phyloP scores from a whole-genome alignment of 30 jellyfish, hydroid and myxozoan genomes.

The Pelagia noctiluca region DNA sequence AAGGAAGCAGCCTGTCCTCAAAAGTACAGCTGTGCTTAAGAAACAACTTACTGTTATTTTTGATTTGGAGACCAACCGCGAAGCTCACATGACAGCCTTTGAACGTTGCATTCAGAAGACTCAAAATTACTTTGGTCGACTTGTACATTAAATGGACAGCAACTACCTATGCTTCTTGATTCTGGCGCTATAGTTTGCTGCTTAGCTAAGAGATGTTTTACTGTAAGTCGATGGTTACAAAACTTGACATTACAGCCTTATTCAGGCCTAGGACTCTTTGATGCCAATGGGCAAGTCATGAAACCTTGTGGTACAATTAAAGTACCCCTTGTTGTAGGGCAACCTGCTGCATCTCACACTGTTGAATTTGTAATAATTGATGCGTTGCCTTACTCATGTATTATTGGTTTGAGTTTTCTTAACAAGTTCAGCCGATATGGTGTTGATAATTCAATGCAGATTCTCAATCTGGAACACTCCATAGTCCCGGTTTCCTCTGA shows the following conservation, averaged over 20 bases:
- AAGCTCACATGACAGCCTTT: not conserved
- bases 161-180: slow-evolving; percentile 38
- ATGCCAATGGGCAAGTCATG: not conserved
- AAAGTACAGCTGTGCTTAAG: not conserved
- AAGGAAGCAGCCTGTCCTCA: not conserved
- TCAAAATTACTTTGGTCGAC: not conserved
- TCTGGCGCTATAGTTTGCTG: slow-evolving; percentile 63
- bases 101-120: not conserved
- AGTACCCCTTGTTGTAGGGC: not conserved
- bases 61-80: not conserved
- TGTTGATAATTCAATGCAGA: slow-evolving; percentile 7
- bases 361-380: not conserved
- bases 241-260: slow-evolving; percentile 3
- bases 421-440: not conserved
- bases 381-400: not conserved
- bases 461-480: not conserved
- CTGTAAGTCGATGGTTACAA: no score
- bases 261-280: slow-evolving; percentile 7
- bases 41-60: not conserved
- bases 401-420: slow-evolving; percentile 11
- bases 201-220: slow-evolving; percentile 39
- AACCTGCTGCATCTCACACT: not conserved
- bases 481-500: not conserved
- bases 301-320: not conserved
- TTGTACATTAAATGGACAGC: slow-evolving; percentile 3